Evolutionary conservation across 1,140 invertebrate species (phyloP).

Genomic region (Drosophila willistoni): DNA sequence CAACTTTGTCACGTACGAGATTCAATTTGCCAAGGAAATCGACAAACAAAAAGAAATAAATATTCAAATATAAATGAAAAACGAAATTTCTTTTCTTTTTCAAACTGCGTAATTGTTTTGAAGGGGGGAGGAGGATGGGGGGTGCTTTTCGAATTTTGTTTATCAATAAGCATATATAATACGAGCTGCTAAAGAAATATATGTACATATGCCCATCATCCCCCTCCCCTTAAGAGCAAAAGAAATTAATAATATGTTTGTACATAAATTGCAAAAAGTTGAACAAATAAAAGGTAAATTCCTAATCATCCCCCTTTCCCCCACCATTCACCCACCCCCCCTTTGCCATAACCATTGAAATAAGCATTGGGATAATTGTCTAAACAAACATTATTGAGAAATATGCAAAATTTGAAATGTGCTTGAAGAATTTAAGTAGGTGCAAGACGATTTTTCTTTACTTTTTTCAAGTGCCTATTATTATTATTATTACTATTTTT

Average conservation of each 20-base stretch:
- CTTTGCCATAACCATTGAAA: constrained; percentile 1
- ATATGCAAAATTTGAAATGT: constrained; percentile 43
- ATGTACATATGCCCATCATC: background rate
- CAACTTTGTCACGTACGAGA: constrained; percentile 65
- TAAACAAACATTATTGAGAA: constrained; percentile 45
- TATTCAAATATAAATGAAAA: constrained; percentile 13
- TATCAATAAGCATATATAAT: constrained; percentile 27
- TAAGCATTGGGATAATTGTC: constrained; percentile 51
- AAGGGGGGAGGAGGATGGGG: too few relatives aligned
- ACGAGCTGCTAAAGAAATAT: constrained; percentile 56
- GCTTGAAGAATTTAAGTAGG: constrained; percentile 11
- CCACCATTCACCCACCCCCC: background rate
- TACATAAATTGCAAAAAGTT: constrained; percentile 52
- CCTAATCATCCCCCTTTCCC: background rate
- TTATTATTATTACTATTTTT: background rate
- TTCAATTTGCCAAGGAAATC: constrained; percentile 52
- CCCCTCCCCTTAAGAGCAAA: constrained; percentile 15
- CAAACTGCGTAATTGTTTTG: background rate
- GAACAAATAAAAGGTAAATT: constrained; percentile 53
- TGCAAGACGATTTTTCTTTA: constrained; percentile 7
- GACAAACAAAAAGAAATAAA: constrained; percentile 19
- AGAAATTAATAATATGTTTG: constrained; percentile 52
- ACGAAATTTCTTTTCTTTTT: background rate
- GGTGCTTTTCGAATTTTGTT: constrained; percentile 41
- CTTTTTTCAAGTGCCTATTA: background rate